These are phyloP conservation scores for Peromyscus aztecus DNA, from an alignment of 2,797 vertebrate genomes.

Conservation along the genomic window DNA sequence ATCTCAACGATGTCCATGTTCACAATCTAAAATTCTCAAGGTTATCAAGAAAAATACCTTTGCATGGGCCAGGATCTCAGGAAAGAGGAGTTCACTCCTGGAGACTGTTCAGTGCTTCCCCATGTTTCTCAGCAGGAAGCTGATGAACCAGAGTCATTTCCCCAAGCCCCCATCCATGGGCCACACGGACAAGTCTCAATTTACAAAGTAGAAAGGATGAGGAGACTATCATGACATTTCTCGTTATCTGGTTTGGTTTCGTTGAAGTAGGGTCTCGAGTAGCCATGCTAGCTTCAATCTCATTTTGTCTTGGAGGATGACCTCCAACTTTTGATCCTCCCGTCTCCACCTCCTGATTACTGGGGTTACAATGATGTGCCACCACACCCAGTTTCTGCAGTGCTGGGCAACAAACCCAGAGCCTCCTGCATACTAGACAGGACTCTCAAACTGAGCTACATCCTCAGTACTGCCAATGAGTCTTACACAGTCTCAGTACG, in stretches of 20 bases:
- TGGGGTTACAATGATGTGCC: not conserved
- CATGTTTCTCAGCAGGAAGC: not conserved
- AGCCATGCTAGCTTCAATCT: not conserved
- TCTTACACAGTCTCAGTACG: not conserved
- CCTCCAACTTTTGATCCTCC: not conserved
- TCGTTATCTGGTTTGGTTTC: not conserved
- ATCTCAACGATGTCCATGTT: conserved; percentile 12
- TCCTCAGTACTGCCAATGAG: not conserved
- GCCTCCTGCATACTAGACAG: not conserved
- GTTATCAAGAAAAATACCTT: not conserved
- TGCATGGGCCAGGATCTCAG: not conserved
- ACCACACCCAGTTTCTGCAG: not conserved
- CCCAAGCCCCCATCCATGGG: not conserved
- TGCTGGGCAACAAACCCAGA: not conserved
- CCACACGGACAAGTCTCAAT: not conserved
- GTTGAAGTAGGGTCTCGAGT: not conserved
- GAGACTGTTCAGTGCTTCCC: not conserved
- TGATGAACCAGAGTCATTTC: not conserved
- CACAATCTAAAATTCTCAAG: not conserved
- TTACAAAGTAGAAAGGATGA: not conserved
- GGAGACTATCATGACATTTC: too few relatives aligned
- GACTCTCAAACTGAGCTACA: not conserved
- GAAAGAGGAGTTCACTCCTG: not conserved
- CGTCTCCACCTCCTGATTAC: not conserved
- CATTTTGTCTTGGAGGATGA: not conserved